Conservation (phyloP, 2,797 vertebrate genomes). For the Girardinus metallicus region DNA sequence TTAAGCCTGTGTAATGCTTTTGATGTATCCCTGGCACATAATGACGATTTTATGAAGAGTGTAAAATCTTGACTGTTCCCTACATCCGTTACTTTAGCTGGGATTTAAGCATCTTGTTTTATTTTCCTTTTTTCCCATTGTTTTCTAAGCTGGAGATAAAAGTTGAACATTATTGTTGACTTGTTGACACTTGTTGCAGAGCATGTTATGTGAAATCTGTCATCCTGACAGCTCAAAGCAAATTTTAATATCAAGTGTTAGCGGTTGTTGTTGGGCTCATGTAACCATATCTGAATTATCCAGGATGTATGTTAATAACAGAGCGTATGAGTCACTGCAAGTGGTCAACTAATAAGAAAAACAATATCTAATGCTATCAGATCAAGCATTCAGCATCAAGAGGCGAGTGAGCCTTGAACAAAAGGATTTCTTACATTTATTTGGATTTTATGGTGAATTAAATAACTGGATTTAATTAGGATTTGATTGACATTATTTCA, state of each 20-base stretch:
- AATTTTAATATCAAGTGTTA: not conserved
- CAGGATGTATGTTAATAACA: not conserved
- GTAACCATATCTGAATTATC: not conserved
- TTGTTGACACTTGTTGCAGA: not conserved
- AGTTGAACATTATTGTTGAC: not conserved
- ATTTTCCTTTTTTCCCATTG: not conserved
- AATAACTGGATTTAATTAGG: not conserved
- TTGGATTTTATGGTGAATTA: not conserved
- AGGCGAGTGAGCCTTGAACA: not conserved
- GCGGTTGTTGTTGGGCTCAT: not conserved
- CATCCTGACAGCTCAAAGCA: not conserved
- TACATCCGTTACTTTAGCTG: not conserved
- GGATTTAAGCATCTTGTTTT: not conserved
- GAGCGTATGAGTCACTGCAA: not conserved
- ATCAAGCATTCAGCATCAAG: not conserved
- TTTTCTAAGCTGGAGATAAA: not conserved
- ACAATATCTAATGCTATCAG: not conserved
- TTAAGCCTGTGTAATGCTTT: not conserved
- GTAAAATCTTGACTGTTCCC: not conserved
- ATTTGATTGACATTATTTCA: not conserved
- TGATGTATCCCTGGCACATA: not conserved
- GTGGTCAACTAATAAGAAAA: not conserved
- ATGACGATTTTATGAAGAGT: not conserved
- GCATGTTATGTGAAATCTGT: not conserved
- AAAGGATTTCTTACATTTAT: not conserved